Evolutionary conservation across 1,140 invertebrate species (phyloP).

Genomic region (Pseudomyrmex cubaensis): DNA sequence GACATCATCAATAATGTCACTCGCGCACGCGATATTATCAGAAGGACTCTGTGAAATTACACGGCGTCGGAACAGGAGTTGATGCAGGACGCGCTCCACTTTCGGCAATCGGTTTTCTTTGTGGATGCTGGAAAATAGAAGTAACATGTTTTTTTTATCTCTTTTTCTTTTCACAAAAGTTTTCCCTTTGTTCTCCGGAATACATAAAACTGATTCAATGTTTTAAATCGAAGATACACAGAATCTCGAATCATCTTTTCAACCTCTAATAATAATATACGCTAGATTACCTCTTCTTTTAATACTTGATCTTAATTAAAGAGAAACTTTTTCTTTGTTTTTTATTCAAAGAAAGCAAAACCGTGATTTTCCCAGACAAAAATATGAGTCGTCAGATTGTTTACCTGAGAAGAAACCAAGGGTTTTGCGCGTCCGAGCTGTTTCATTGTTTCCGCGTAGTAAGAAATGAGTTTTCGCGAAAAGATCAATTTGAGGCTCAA

Average conservation of each 20-base stretch:
- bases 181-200: too few species aligned
- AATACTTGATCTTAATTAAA: too few species aligned
- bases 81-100: slow-evolving; percentile 7
- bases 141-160: not conserved
- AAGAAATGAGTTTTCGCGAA: slow-evolving; percentile 52
- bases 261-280: not conserved
- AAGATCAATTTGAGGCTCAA: slow-evolving; percentile 48
- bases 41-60: slow-evolving; percentile 16
- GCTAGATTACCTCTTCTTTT: not conserved
- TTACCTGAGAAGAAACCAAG: not conserved
- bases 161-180: not conserved
- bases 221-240: too few species aligned
- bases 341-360: not conserved
- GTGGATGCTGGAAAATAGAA: slow-evolving; percentile 4
- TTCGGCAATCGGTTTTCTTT: slow-evolving; percentile 31
- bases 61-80: not conserved
- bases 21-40: slow-evolving; percentile 17
- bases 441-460: slow-evolving; percentile 37
- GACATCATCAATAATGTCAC: slow-evolving; percentile 1
- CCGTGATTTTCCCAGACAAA: not conserved
- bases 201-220: too few species aligned
- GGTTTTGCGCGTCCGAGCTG: not conserved
- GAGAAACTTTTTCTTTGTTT: not conserved
- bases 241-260: not conserved
- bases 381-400: not conserved